These are phyloP conservation scores for Etheostoma spectabile DNA, from an alignment of 2,113 vertebrate genomes.

Conservation along the genomic window DNA sequence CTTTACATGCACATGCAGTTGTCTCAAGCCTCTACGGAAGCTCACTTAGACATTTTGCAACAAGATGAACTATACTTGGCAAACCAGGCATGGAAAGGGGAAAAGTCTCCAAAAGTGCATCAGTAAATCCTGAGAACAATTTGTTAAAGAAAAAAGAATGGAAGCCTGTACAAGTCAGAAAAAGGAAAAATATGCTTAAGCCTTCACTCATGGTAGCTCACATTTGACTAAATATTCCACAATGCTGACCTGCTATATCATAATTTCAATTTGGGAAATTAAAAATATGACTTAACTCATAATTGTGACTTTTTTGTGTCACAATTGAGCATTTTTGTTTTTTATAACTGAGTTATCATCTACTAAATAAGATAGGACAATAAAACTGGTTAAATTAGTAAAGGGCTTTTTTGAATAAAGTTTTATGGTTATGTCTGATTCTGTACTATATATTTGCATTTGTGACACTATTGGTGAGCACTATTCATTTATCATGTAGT, in stretches of 20 bases:
- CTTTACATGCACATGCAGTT: conserved; percentile 55
- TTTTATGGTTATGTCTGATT: no score
- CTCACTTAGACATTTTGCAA: conserved; percentile 15
- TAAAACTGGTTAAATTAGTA: no score
- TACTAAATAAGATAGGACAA: no score
- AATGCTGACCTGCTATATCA: neutral
- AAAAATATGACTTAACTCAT: neutral
- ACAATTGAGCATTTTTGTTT: neutral
- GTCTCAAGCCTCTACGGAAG: neutral
- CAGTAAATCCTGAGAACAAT: neutral
- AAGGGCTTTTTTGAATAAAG: no score
- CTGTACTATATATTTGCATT: no score
- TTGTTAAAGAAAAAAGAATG: neutral
- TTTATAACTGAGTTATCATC: neutral
- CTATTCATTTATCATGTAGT: neutral
- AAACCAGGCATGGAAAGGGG: neutral
- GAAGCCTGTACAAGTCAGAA: neutral
- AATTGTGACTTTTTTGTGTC: neutral
- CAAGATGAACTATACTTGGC: no score
- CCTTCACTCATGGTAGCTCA: neutral
- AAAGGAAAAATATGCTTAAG: neutral
- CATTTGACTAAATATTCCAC: neutral
- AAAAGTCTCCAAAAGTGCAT: neutral
- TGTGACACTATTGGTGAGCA: neutral
- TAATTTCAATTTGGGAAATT: neutral